These are phyloP conservation scores for Emberiza fucata DNA, from an alignment of 2,113 vertebrate species.

Conservation along the genomic window DNA sequence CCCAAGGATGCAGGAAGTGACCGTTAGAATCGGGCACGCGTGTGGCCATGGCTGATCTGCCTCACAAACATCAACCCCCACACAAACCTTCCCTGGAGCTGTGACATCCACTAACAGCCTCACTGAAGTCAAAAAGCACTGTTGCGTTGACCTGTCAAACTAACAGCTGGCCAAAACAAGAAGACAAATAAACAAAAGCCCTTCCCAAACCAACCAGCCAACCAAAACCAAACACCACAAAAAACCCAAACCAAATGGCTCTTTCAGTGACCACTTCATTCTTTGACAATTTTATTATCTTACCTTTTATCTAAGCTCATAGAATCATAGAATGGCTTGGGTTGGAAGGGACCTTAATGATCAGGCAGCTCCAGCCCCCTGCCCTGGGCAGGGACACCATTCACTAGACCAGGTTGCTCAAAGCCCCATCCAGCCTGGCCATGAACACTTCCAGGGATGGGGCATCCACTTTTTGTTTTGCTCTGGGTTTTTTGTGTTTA, in stretches of 20 bases:
- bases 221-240: background rate
- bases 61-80: background rate
- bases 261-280: background rate
- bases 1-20: background rate
- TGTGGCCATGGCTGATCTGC: background rate
- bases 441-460: background rate
- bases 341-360: background rate
- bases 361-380: accelerated
- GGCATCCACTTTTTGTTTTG: background rate
- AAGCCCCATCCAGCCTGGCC: background rate
- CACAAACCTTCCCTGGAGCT: background rate
- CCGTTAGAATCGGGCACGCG: background rate
- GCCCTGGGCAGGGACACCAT: background rate
- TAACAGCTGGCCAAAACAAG: background rate
- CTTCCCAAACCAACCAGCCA: background rate
- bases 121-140: background rate
- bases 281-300: background rate
- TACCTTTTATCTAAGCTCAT: background rate
- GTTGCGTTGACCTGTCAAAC: background rate
- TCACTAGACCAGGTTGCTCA: background rate
- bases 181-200: background rate
- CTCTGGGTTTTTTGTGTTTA: background rate
- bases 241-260: background rate
- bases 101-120: background rate
- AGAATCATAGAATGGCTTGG: background rate